Percentiles rank a stretch among this genome's conserved stretches.
These are phyloP conservation scores for Drosophila prosaltans DNA, from an alignment of 1,140 invertebrate species.

Conservation along the genomic window DNA sequence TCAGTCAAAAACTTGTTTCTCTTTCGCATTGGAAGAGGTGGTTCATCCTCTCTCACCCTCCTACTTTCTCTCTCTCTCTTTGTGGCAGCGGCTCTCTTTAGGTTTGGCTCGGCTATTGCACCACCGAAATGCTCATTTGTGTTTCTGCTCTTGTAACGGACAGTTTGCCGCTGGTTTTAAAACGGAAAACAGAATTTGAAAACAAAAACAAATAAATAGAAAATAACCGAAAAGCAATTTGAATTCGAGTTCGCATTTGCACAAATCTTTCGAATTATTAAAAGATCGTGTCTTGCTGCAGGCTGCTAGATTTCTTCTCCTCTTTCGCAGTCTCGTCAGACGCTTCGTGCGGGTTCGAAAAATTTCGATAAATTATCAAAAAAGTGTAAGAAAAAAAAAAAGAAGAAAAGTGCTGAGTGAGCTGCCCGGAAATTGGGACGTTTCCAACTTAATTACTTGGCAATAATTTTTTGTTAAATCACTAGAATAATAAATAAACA, in stretches of 20 bases:
- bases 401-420: constrained; percentile 66
- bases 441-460: constrained; percentile 69
- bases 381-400: constrained; percentile 37
- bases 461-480: constrained; percentile 64
- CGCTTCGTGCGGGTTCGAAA: constrained; percentile 8
- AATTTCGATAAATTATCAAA: constrained; percentile 18
- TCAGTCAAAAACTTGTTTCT: constrained; percentile 25
- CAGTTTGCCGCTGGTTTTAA: constrained; percentile 25
- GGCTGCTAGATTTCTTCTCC: constrained; percentile 3
- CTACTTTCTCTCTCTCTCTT: constrained; percentile 5
- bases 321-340: neutral
- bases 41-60: neutral
- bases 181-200: constrained; percentile 25
- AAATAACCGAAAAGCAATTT: constrained; percentile 18
- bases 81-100: neutral
- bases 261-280: constrained; percentile 14
- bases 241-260: constrained; percentile 17
- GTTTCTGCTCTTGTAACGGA: constrained; percentile 47
- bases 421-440: constrained; percentile 61
- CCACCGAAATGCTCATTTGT: constrained; percentile 43
- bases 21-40: neutral
- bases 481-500: constrained; percentile 57
- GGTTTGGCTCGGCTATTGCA: constrained; percentile 20
- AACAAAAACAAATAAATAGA: constrained; percentile 5
- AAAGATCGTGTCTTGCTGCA: constrained; percentile 14